Evolutionary conservation across 1,140 invertebrate species (phyloP).

Genomic region (Sitophilus oryzae): DNA sequence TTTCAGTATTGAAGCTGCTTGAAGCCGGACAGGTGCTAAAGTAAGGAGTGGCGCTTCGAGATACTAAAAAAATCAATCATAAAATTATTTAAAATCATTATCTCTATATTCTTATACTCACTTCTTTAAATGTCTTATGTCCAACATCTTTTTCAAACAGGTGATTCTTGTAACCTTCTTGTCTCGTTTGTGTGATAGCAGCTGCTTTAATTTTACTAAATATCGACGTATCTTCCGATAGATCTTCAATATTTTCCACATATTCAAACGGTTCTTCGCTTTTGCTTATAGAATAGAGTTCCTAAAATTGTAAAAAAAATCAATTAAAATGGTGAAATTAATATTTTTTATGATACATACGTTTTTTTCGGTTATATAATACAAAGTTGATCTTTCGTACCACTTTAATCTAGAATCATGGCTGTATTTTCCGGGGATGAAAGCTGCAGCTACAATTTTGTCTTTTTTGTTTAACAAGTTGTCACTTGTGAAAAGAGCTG

Average conservation of each 20-base stretch:
- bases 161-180: conserved; percentile 16
- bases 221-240: conserved; percentile 21
- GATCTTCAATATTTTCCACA: conserved; percentile 8
- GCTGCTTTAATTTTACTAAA: conserved; percentile 29
- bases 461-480: conserved; percentile 45
- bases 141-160: conserved; percentile 22
- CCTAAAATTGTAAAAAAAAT: conserved; percentile 23
- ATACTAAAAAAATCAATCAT: conserved; percentile 43
- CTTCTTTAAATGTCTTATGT: conserved; percentile 29
- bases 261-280: conserved; percentile 20
- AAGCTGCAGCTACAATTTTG: conserved; percentile 47
- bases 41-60: conserved; percentile 51
- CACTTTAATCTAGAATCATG: conserved; percentile 47
- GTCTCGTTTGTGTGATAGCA: conserved; percentile 14
- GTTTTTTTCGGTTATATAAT: conserved; percentile 53
- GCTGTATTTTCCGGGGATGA: conserved; percentile 50
- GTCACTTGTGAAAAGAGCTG: conserved; percentile 48
- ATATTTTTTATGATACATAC: conserved; percentile 45
- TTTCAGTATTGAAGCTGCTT: conserved; percentile 45
- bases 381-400: conserved; percentile 54
- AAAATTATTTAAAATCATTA: neutral
- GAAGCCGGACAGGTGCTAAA: conserved; percentile 46
- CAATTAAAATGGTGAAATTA: neutral
- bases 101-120: conserved; percentile 3
- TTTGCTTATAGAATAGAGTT: conserved; percentile 33